phyloP scores from a whole-genome alignment of 2,797 vertebrate species.

The Sebastiscus tertius region DNA sequence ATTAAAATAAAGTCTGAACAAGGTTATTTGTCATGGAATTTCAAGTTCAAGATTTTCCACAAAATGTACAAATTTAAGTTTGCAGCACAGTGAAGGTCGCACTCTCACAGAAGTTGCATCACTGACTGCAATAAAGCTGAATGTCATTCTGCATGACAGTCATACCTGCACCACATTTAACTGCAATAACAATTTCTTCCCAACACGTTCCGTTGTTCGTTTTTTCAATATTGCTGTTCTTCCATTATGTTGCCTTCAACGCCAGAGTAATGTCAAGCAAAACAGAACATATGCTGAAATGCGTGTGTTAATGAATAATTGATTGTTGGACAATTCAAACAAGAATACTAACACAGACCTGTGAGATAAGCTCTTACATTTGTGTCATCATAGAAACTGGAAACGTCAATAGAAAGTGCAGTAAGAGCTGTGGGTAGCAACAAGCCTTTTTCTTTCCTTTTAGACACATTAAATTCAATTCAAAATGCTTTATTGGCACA shows the following conservation, averaged over 20 bases:
- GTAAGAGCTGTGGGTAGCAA: neutral
- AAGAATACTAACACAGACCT: neutral
- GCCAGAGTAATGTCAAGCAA: neutral
- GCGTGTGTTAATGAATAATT: neutral
- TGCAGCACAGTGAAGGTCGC: neutral
- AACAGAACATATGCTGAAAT: neutral
- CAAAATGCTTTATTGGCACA: too few relatives aligned
- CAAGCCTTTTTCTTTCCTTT: neutral
- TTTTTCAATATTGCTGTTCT: neutral
- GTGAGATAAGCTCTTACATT: neutral
- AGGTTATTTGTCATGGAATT: neutral
- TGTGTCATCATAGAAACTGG: neutral
- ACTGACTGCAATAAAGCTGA: neutral
- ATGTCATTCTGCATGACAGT: neutral
- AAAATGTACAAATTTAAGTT: neutral
- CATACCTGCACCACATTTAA: neutral
- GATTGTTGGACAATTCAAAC: neutral
- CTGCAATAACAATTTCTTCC: too few relatives aligned
- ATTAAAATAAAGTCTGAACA: neutral
- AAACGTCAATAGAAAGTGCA: neutral
- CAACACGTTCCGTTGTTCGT: too few relatives aligned
- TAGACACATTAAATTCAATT: accelerated
- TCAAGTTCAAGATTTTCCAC: neutral
- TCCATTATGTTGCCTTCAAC: neutral
- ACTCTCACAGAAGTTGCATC: neutral